Percentiles rank a stretch among this genome's conserved stretches.
Evolutionary conservation across 1,140 invertebrate genomes (phyloP).

Genomic region (Brachionus calyciflorus): DNA sequence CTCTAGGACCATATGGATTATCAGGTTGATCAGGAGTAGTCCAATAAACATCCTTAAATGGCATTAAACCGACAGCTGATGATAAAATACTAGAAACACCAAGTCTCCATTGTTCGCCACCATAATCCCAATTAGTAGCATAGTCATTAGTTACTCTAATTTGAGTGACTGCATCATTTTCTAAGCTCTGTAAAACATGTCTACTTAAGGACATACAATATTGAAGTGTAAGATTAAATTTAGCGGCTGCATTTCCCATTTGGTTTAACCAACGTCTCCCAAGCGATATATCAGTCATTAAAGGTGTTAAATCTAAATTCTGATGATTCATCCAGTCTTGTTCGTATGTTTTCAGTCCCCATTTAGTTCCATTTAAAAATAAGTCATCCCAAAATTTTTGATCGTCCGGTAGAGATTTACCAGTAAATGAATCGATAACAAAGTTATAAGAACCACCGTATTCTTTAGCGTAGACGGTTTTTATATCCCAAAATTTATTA

Average conservation of each 20-base stretch:
- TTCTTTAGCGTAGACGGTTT: conserved; percentile 27
- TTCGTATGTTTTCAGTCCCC: conserved; percentile 51
- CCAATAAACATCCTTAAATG: conserved; percentile 58
- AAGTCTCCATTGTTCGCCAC: conserved; percentile 53
- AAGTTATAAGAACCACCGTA: conserved; percentile 36
- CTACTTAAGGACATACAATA: conserved; percentile 50
- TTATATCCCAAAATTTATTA: conserved; percentile 52
- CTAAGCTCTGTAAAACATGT: conserved; percentile 48
- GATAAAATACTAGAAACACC: conserved; percentile 55
- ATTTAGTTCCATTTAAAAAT: conserved; percentile 50
- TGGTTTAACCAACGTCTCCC: conserved; percentile 49
- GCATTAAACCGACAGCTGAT: conserved; percentile 53
- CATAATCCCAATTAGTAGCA: conserved; percentile 36
- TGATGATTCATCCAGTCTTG: conserved; percentile 52
- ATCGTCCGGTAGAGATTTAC: conserved; percentile 29
- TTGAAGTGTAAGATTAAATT: conserved; percentile 49
- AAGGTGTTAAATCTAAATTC: conserved; percentile 46
- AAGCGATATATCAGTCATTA: conserved; percentile 49
- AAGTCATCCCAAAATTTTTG: conserved; percentile 52
- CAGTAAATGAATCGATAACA: conserved; percentile 3
- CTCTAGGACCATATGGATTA: conserved; percentile 50
- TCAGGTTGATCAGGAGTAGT: conserved; percentile 52
- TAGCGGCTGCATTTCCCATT: conserved; percentile 49
- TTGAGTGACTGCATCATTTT: conserved; percentile 49
- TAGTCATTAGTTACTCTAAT: conserved; percentile 47